Conservation (phyloP, 2,797 vertebrate genomes). For the Sternarchorhynchus goeldii region DNA sequence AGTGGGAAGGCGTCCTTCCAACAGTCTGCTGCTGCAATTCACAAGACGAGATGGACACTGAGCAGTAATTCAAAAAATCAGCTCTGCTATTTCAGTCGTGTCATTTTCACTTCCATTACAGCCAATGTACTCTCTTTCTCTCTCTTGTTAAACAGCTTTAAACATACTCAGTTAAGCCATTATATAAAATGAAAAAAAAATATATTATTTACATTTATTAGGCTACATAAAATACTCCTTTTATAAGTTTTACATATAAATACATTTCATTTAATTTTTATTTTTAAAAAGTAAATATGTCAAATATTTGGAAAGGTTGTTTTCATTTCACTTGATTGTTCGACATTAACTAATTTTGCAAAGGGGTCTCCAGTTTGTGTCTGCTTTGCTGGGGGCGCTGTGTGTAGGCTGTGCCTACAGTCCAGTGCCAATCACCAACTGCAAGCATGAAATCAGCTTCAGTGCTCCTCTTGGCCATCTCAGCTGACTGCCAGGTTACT, state of each 20-base stretch:
- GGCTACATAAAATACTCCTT: neutral
- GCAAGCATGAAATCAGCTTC: slow-evolving; percentile 50
- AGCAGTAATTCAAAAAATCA: too few species aligned
- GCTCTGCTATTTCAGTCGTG: too few species aligned
- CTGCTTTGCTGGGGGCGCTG: slow-evolving; percentile 40
- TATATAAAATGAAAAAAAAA: slow-evolving; percentile 2
- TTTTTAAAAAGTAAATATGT: slow-evolving; percentile 38
- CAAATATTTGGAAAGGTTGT: slow-evolving; percentile 12
- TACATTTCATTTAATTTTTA: too few species aligned
- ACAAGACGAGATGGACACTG: too few species aligned
- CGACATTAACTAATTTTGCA: slow-evolving; percentile 44
- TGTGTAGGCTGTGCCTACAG: slow-evolving; percentile 32
- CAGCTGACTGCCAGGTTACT: slow-evolving; percentile 41
- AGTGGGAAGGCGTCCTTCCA: too few species aligned
- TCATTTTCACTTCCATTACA: too few species aligned
- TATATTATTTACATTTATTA: too few species aligned
- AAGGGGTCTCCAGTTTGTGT: slow-evolving; percentile 44
- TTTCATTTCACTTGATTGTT: slow-evolving; percentile 15
- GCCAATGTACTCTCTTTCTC: neutral
- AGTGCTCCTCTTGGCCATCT: slow-evolving; percentile 42
- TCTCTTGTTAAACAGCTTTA: neutral
- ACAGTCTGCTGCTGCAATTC: too few species aligned
- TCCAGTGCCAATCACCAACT: slow-evolving; percentile 42
- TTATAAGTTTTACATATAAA: slow-evolving; percentile 25
- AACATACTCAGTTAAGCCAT: neutral